phyloP scores from a whole-genome alignment of 2,888 invertebrate species.

The Esperia sulphurella region DNA sequence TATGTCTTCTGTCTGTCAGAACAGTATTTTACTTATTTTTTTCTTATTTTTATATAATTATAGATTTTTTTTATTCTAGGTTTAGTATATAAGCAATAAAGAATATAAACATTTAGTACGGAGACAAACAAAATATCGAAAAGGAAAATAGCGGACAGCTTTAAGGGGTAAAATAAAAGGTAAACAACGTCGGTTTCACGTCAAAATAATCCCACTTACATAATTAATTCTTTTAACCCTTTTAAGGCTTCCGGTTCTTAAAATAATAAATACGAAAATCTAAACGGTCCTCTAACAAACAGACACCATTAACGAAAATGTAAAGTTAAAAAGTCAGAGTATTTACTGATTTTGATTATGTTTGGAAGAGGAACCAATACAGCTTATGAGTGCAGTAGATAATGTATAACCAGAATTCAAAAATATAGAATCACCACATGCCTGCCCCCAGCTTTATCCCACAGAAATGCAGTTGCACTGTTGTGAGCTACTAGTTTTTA shows the following conservation, averaged over 20 bases:
- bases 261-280: conserved; percentile 2
- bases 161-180: conserved; percentile 5
- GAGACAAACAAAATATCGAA: conserved; percentile 1
- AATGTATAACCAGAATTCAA: too few relatives aligned
- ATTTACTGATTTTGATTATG: too few relatives aligned
- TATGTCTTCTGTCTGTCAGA: too few relatives aligned
- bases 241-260: conserved; percentile 1
- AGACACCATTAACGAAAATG: background rate
- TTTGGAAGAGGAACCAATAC: too few relatives aligned
- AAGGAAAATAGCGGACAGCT: conserved; percentile 5
- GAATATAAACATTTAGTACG: too few relatives aligned
- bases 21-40: too few relatives aligned
- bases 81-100: too few relatives aligned
- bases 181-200: conserved; percentile 9
- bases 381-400: too few relatives aligned
- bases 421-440: too few relatives aligned
- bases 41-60: too few relatives aligned
- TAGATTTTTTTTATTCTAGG: too few relatives aligned
- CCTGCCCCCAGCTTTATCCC: conserved; percentile 23
- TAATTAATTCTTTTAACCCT: conserved; percentile 11
- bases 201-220: conserved; percentile 13
- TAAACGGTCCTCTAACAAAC: background rate
- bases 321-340: background rate
- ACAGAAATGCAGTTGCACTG: conserved; percentile 28
- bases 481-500: conserved; percentile 30